These are phyloP conservation scores for Bacillus rossius DNA, from an alignment of 1,140 invertebrate species.

Conservation along the genomic window DNA sequence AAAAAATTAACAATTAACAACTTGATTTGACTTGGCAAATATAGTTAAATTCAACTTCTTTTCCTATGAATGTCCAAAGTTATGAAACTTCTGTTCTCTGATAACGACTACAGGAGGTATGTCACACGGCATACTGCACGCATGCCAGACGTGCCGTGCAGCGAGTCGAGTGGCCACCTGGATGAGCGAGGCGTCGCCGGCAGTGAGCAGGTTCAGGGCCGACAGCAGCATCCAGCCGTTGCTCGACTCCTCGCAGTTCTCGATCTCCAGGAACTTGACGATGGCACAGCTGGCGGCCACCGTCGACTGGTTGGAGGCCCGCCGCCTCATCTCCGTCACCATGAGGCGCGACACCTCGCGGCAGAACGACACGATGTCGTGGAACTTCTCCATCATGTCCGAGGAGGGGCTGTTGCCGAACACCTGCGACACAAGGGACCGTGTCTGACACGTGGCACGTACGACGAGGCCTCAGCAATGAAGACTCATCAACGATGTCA, in stretches of 20 bases:
- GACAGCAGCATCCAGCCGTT: constrained; percentile 96
- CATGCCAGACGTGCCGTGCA: too few species aligned
- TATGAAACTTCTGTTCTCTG: too few species aligned
- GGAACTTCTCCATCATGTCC: constrained; percentile 94
- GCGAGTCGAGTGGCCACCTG: too few species aligned
- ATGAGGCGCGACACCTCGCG: constrained; percentile 92
- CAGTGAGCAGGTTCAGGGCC: constrained; percentile 84
- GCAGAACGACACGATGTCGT: constrained; percentile 88
- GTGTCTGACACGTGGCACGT: too few species aligned
- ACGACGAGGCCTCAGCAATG: too few species aligned
- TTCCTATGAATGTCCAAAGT: too few species aligned
- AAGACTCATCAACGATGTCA: too few species aligned
- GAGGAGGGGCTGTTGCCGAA: constrained; percentile 84
- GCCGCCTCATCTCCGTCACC: constrained; percentile 88
- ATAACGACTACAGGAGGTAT: too few species aligned
- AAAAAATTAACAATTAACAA: too few species aligned
- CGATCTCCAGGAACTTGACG: constrained; percentile 92
- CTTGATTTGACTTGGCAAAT: too few species aligned
- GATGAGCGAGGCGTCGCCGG: constrained; percentile 71
- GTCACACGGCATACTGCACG: too few species aligned
- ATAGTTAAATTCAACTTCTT: too few species aligned
- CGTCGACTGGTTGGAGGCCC: constrained; percentile 93
- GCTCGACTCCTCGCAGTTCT: constrained; percentile 85
- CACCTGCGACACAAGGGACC: constrained; percentile 54
- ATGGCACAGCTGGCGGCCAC: constrained; percentile 94